phyloP scores from a whole-genome alignment of 64 coral and sea anemone genomes.

The Montipora sp. region DNA sequence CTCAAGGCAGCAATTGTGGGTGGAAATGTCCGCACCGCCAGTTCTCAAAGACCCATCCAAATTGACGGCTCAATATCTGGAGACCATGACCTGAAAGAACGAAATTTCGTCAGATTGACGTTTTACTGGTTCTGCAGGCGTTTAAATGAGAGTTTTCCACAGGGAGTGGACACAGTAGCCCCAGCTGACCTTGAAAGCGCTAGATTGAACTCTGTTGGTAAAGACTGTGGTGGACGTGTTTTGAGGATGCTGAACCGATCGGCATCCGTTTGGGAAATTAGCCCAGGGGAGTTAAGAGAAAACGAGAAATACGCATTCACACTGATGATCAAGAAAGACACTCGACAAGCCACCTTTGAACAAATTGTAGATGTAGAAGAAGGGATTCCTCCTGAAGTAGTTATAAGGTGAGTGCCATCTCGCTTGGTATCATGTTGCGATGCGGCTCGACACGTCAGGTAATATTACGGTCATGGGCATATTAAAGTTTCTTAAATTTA shows the following conservation, averaged over 20 bases:
- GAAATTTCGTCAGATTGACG: neutral
- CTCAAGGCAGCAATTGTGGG: constrained; percentile 15
- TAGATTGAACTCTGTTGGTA: neutral
- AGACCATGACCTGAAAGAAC: neutral
- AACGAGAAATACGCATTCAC: neutral
- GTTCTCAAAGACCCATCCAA: neutral
- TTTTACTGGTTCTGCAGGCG: constrained; percentile 29
- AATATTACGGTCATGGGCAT: too few relatives aligned
- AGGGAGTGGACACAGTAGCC: neutral
- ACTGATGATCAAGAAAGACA: constrained; percentile 29
- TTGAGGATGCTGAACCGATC: neutral
- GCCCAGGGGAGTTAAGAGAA: neutral
- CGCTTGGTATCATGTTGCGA: neutral
- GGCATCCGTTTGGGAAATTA: neutral
- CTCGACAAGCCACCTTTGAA: neutral
- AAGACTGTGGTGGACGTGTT: neutral
- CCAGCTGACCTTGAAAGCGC: neutral
- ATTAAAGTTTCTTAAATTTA: too few relatives aligned
- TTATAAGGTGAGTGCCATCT: neutral
- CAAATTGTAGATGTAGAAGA: constrained; percentile 3
- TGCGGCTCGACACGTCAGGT: neutral
- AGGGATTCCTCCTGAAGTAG: neutral
- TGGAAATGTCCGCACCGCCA: constrained; percentile 4
- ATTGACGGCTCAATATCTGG: neutral
- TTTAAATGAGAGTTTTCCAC: neutral